Percentiles rank a stretch among this genome's conserved stretches.
phyloP scores from a whole-genome alignment of 1,140 invertebrate species.

The Drosophila parvula region DNA sequence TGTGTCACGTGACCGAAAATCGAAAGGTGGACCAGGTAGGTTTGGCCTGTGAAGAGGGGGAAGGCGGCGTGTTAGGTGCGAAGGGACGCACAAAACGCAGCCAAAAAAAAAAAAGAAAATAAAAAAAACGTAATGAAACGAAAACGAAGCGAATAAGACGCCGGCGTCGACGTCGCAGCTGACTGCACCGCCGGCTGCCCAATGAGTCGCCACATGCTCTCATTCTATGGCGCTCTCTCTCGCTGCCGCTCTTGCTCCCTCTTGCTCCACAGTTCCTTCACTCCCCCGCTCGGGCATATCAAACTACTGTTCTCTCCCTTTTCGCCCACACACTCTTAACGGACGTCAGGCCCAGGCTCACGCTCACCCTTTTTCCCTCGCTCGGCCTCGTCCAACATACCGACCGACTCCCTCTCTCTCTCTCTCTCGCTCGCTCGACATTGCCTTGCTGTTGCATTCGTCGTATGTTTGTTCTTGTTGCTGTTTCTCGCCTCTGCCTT shows the following conservation, averaged over 20 bases:
- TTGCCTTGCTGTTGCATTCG: slow-evolving; percentile 29
- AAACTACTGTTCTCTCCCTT: slow-evolving; percentile 4
- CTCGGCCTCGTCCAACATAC: not conserved
- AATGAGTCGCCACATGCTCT: slow-evolving; percentile 35
- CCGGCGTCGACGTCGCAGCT: slow-evolving; percentile 33
- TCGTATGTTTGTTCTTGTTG: slow-evolving; percentile 23
- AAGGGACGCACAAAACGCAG: slow-evolving; percentile 61
- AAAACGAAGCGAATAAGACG: slow-evolving; percentile 54
- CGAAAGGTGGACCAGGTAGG: slow-evolving; percentile 12
- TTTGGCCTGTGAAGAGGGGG: not conserved
- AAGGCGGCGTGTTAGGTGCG: not conserved
- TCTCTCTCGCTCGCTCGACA: slow-evolving; percentile 20
- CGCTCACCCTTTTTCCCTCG: slow-evolving; percentile 5
- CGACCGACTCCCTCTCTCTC: slow-evolving; percentile 10
- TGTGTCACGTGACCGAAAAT: slow-evolving; percentile 51
- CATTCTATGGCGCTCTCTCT: slow-evolving; percentile 7
- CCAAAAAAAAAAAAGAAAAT: slow-evolving; percentile 9
- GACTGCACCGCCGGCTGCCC: slow-evolving; percentile 46
- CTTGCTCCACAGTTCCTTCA: slow-evolving; percentile 3
- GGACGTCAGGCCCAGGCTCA: not conserved
- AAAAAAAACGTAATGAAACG: slow-evolving; percentile 22
- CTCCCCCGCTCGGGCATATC: not conserved
- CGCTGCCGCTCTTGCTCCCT: slow-evolving; percentile 11
- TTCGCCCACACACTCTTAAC: slow-evolving; percentile 5
- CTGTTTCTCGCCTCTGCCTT: slow-evolving; percentile 10